A percentile compares a stretch with the other conserved stretches of the same genome.
phyloP scores from a whole-genome alignment of 1,140 invertebrate species.

The Eumeta japonica region DNA sequence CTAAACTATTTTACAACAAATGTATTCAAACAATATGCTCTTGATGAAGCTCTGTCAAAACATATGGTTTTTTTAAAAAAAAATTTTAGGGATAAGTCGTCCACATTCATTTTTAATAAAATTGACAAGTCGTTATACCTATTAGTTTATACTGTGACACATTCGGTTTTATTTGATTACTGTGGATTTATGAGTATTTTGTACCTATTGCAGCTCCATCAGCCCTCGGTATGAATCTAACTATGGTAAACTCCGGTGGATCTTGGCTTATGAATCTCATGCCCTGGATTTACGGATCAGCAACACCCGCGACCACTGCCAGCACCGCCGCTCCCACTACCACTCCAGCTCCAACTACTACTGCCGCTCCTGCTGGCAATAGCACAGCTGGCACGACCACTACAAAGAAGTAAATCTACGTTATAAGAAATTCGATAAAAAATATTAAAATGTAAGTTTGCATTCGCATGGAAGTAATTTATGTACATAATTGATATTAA shows the following conservation, averaged over 20 bases:
- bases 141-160: neutral
- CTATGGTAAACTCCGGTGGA: slow-evolving; percentile 5
- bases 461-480: too few species aligned
- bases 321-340: slow-evolving; percentile 20
- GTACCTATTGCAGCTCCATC: slow-evolving; percentile 8
- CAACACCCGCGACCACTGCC: slow-evolving; percentile 4
- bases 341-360: slow-evolving; percentile 22
- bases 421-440: too few species aligned
- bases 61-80: too few species aligned
- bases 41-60: too few species aligned
- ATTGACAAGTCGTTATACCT: neutral
- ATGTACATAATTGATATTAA: too few species aligned
- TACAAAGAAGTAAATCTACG: too few species aligned
- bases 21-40: too few species aligned
- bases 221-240: slow-evolving; percentile 11
- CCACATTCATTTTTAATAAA: slow-evolving; percentile 16
- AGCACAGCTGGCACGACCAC: slow-evolving; percentile 11
- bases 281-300: slow-evolving; percentile 1
- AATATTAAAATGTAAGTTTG: too few species aligned
- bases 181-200: slow-evolving; percentile 9
- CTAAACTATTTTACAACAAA: too few species aligned
- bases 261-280: slow-evolving; percentile 7
- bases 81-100: too few species aligned
- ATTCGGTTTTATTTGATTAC: slow-evolving; percentile 1
- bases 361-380: slow-evolving; percentile 8